phyloP scores from a whole-genome alignment of 53 echinoderm and acorn worm genomes.

The Hippasteria phrygiana region DNA sequence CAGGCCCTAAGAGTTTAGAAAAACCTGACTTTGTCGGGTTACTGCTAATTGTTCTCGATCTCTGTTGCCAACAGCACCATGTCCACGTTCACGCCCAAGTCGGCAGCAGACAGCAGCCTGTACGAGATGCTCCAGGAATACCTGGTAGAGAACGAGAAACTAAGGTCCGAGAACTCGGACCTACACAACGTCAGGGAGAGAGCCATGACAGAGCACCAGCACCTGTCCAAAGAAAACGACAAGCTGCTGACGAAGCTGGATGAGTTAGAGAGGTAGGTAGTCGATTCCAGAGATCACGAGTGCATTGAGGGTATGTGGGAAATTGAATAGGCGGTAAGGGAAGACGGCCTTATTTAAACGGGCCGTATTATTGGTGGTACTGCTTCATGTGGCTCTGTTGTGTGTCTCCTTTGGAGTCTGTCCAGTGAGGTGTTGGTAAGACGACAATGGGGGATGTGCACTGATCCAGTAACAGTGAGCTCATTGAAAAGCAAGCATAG shows the following conservation, averaged over 20 bases:
- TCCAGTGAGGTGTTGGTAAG: too few relatives aligned
- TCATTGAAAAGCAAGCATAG: too few relatives aligned
- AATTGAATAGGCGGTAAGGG: too few relatives aligned
- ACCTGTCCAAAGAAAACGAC: conserved; percentile 92
- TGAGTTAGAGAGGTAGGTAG: conserved; percentile 83
- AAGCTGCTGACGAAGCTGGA: conserved; percentile 86
- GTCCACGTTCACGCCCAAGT: conserved; percentile 70
- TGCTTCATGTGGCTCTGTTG: too few relatives aligned
- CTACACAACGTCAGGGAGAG: conserved; percentile 73
- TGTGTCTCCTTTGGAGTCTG: too few relatives aligned
- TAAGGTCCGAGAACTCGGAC: conserved; percentile 92
- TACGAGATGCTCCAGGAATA: conserved; percentile 99
- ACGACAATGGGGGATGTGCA: too few relatives aligned
- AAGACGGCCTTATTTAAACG: too few relatives aligned
- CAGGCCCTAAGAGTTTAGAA: too few relatives aligned
- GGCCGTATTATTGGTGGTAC: too few relatives aligned
- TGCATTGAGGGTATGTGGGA: not conserved
- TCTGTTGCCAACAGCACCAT: conserved; percentile 13
- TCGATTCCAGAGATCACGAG: not conserved
- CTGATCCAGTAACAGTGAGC: too few relatives aligned
- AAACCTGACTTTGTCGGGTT: too few relatives aligned
- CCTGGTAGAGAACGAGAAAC: conserved; percentile 97
- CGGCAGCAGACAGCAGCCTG: conserved; percentile 92
- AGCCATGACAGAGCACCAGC: conserved; percentile 84
- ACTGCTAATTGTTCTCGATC: too few relatives aligned